Evolutionary conservation across 2,888 invertebrate species (phyloP), one percentile per base, ranked within the genome.

Genomic region (Dermolepida albohirtum): DNA sequence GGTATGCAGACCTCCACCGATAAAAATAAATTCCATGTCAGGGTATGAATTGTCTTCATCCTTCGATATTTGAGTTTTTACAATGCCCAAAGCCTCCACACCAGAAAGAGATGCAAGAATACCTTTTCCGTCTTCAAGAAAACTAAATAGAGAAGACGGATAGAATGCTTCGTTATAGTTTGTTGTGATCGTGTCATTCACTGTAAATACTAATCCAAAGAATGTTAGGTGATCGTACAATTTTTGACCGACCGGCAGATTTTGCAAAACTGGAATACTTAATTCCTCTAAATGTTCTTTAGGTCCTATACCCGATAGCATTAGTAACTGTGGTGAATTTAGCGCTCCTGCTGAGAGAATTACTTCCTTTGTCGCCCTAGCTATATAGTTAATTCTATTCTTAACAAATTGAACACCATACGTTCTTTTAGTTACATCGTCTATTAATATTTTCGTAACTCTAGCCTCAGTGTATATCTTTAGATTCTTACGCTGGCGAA

Each of bases 321-420:
- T 89, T 16, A 90, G 76, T 11, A 95, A 79, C 80, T 95, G 94
- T 0, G 95, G 92, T 0, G 93, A 90, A 81, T 92, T 93, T 71
- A 95, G 89, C 0, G 93, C 89, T 0, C 94, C 89, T 52, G 85
- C 89, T 73, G 87, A 86, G 29, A 89, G 74, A 67, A 89, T 87
- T 0, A 90, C 83, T 73, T 87, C 87, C 70, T 85, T 86, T 29
- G 81, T 80, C 10, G 87, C 87, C 17, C 72, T 73, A 1, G 81
- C 83, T n/a, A 54, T 27, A 12, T 47, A 66, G 14, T 66, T 50
- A 8, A 41, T 55, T 0, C 27, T 11, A 16, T 55, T 64, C 29
- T 51, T 62, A 14, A 74, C 72, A 66, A 75, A 86, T 66, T 83
- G 79, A 0, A 88, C 86, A 0, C 86, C 87, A 44, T 80, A 78